Base-by-base conservation (phyloP, 2,888 invertebrate genomes). In the Orthosia incerta region DNA sequence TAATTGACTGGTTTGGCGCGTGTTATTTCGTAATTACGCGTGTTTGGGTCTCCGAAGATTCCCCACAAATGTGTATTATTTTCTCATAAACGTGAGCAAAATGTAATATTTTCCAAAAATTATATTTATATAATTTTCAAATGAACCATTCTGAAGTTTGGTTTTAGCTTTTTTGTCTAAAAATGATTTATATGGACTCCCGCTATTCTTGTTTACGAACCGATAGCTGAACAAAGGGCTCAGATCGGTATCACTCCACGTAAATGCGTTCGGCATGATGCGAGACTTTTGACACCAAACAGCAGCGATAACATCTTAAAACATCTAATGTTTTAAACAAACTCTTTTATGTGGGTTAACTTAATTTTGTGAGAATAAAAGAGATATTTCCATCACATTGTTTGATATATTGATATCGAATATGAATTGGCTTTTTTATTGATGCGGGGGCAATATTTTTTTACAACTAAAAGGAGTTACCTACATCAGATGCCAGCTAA, bases 201-300 rank as follows among this genome's bases (percentile, higher is more conserved):
- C 93, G 96, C 96, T 96, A 96, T 95, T 95, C 88, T 92, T 95
- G 95, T 96, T 96, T 96, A 95, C 92, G 92, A 93, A 94, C 87
- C 89, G 90, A 94, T 94, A 92, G 90, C 89, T 79, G 90, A 93
- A 94, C 94, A 96, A 96, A 95, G 93, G 90, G 85, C 82, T 83
- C 74, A 93, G 95, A 95, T 95, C 89, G 67, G 79, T 95, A 96
- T 96, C 96, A 82, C 80, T 80, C 80, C 85, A 86, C 90, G 89
- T 91, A 95, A 95, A 95, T 95, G 95, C 86, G 91, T 95, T 94
- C 95, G 90, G 95, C 95, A 95, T 96, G 96, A 96, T 95, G 95
- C 94, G 96, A 95, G 95, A 95, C 89, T 95, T 96, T 95, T 96
- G 96, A 96, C 96, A 96, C 95, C 95, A 96, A 95, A 96, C 94